phyloP scores from a whole-genome alignment of 1,140 invertebrate species.

The Caerostris extrusa region DNA sequence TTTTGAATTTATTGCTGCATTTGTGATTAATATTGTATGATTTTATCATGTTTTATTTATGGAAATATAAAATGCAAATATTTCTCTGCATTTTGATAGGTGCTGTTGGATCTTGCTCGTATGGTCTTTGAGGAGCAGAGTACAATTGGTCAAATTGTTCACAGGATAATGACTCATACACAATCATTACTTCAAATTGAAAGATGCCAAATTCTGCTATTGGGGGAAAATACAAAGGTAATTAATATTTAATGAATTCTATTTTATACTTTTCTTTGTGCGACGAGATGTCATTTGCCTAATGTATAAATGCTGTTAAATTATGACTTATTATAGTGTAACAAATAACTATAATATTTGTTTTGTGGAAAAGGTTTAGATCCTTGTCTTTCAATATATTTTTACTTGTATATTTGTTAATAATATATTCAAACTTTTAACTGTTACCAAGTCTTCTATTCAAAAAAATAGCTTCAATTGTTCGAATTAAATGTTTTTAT shows the following conservation, averaged over 20 bases:
- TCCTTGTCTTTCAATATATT: background rate
- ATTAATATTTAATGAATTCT: background rate
- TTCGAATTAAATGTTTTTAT: background rate
- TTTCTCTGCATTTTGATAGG: constrained; percentile 82
- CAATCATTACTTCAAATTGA: constrained; percentile 96
- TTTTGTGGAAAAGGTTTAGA: background rate
- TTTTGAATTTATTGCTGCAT: too few species aligned
- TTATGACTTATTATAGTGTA: too few species aligned
- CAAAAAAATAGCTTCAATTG: background rate
- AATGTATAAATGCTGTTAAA: too few species aligned
- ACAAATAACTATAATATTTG: too few species aligned
- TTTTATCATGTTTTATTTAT: background rate
- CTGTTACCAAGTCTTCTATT: background rate
- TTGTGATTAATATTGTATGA: too few species aligned
- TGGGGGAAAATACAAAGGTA: constrained; percentile 89
- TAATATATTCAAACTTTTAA: background rate
- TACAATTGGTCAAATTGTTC: constrained; percentile 96
- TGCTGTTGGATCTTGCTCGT: constrained; percentile 94
- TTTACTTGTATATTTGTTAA: background rate
- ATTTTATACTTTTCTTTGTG: too few species aligned
- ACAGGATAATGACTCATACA: constrained; percentile 96
- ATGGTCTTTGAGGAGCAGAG: constrained; percentile 99
- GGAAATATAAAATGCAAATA: background rate
- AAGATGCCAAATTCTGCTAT: constrained; percentile 92
- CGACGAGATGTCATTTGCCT: too few species aligned